These are phyloP conservation scores for Entomobrya multifasciata DNA, from an alignment of 2,888 invertebrate genomes.

Conservation along the genomic window DNA sequence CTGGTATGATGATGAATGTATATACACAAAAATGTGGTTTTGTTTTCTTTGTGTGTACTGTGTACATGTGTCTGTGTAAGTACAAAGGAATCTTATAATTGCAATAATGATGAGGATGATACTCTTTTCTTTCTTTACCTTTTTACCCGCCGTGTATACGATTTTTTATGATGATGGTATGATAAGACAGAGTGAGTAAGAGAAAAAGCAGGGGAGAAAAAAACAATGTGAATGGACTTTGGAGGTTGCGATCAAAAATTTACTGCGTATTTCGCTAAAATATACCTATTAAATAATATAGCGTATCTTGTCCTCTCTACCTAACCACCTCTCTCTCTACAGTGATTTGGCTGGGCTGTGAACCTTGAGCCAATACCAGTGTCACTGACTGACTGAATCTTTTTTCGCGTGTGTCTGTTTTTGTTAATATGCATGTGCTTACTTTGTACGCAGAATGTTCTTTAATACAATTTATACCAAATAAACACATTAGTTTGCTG, in stretches of 20 bases:
- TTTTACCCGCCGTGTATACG: conserved; percentile 60
- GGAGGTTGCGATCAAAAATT: conserved; percentile 72
- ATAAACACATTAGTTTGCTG: no score
- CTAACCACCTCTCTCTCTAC: conserved; percentile 8
- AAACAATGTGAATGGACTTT: conserved; percentile 73
- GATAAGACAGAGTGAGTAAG: conserved; percentile 25
- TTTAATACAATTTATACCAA: background rate
- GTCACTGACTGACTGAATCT: conserved; percentile 69
- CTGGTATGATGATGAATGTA: background rate
- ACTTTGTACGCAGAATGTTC: background rate
- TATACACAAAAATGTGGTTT: background rate
- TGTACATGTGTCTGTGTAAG: conserved; percentile 5
- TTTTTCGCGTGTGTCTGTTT: conserved; percentile 12
- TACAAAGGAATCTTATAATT: conserved; percentile 73
- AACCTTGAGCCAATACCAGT: conserved; percentile 68
- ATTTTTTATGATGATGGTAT: conserved; percentile 44
- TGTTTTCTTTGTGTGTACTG: conserved; percentile 23
- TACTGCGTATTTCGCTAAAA: conserved; percentile 71
- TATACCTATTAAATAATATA: conserved; percentile 25
- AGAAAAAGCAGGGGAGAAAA: conserved; percentile 32
- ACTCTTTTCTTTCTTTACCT: conserved; percentile 47
- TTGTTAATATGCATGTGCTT: conserved; percentile 25
- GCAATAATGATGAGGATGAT: conserved; percentile 43
- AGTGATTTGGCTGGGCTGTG: conserved; percentile 46
- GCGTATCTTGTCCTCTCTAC: background rate